Evolutionary conservation across 2,113 vertebrate species (phyloP).

Genomic region (Calidris pygmaea): DNA sequence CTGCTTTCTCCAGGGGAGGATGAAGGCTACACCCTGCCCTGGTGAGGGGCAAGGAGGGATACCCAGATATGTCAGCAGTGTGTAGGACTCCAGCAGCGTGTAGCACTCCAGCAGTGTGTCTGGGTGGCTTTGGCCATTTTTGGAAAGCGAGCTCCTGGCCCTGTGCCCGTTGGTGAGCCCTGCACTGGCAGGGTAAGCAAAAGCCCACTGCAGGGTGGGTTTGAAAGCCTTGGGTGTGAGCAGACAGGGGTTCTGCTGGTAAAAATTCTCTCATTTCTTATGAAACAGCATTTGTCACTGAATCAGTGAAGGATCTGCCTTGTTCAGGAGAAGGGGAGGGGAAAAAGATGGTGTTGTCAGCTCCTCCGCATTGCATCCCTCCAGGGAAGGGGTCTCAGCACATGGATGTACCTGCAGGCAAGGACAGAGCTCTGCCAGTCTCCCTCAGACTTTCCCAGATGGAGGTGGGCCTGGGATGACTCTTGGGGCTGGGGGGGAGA

Average conservation of each 20-base stretch:
- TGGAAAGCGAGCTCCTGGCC: background rate
- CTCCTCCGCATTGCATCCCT: background rate
- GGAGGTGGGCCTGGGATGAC: background rate
- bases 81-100: background rate
- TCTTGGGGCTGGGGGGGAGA: too few species aligned
- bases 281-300: background rate
- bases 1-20: background rate
- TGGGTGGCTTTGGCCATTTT: background rate
- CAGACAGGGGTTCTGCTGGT: background rate
- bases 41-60: background rate
- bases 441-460: fast-evolving
- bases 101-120: background rate
- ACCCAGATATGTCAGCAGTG: background rate
- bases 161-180: background rate
- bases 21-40: background rate
- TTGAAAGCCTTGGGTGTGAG: background rate
- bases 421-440: background rate
- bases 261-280: background rate
- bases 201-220: background rate
- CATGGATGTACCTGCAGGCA: fast-evolving
- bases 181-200: background rate
- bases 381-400: background rate
- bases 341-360: fast-evolving
- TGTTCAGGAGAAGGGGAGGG: background rate
- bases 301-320: background rate